These are phyloP conservation scores for Melanostigma gelatinosum DNA, from an alignment of 2,113 vertebrate genomes.

Conservation along the genomic window DNA sequence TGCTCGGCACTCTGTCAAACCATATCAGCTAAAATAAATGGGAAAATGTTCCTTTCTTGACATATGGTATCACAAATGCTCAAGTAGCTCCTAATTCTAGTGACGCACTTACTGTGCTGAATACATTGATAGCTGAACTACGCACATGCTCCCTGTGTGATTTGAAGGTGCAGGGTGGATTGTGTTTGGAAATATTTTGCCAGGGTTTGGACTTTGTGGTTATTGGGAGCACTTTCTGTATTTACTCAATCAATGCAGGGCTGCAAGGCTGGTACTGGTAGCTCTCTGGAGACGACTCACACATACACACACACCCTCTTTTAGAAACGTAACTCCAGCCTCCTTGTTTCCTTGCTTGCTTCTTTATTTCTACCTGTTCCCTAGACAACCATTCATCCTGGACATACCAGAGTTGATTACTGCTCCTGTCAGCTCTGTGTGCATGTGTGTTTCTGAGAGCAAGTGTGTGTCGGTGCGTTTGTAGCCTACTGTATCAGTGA, in stretches of 20 bases:
- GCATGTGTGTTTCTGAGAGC: not conserved
- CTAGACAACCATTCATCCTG: slow-evolving; percentile 56
- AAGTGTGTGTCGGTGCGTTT: not conserved
- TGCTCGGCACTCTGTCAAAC: not conserved
- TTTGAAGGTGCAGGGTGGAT: not conserved
- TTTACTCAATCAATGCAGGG: slow-evolving; percentile 26
- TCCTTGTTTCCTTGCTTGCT: slow-evolving; percentile 27
- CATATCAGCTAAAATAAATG: not conserved
- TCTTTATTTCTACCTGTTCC: slow-evolving; percentile 49
- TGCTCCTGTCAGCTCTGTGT: slow-evolving; percentile 23
- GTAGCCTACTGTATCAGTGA: slow-evolving; percentile 17
- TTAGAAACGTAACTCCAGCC: slow-evolving; percentile 29
- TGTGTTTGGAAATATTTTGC: slow-evolving; percentile 16
- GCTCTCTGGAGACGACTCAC: slow-evolving; percentile 11
- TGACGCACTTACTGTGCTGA: not conserved
- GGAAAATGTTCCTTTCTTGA: not conserved
- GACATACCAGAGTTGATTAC: slow-evolving; percentile 55
- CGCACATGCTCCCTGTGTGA: not conserved
- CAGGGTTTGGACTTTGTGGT: not conserved
- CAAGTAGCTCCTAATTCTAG: not conserved
- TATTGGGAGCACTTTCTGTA: not conserved
- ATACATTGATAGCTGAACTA: not conserved
- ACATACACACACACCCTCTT: not conserved
- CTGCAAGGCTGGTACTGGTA: not conserved
- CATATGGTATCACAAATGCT: not conserved